phyloP scores from a whole-genome alignment of 1,140 invertebrate species.

The Atopsyche davidsoni region DNA sequence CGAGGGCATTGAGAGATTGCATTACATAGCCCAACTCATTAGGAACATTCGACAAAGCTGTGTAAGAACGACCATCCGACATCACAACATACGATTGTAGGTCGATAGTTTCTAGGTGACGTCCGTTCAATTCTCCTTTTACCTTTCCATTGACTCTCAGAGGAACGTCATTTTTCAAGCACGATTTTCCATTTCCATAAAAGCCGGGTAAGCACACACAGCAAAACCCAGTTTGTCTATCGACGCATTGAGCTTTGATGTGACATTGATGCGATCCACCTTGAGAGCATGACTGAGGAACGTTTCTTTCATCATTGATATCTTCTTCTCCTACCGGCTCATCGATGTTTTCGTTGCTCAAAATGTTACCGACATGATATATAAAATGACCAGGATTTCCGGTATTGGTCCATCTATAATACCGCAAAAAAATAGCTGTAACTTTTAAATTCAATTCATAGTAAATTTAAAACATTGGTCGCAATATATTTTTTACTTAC shows the following conservation, averaged over 20 bases:
- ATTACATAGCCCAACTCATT: conserved; percentile 67
- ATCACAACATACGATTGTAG: conserved; percentile 90
- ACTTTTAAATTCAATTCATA: neutral
- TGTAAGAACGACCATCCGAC: conserved; percentile 82
- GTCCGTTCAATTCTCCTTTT: conserved; percentile 71
- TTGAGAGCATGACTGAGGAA: conserved; percentile 49
- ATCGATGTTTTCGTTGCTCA: conserved; percentile 54
- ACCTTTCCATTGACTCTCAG: conserved; percentile 82
- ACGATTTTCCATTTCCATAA: conserved; percentile 88
- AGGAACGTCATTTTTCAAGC: conserved; percentile 73
- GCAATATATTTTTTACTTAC: conserved; percentile 35
- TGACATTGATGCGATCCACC: conserved; percentile 67
- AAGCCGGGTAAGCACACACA: conserved; percentile 74
- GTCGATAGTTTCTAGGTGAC: conserved; percentile 68
- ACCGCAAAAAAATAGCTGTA: conserved; percentile 19
- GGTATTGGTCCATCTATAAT: conserved; percentile 76
- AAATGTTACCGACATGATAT: conserved; percentile 68
- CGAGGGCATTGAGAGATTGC: conserved; percentile 73
- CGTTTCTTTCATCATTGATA: conserved; percentile 38
- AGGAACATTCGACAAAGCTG: conserved; percentile 77
- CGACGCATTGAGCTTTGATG: conserved; percentile 72
- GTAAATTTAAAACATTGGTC: neutral
- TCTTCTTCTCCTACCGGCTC: conserved; percentile 49
- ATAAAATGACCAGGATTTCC: conserved; percentile 78
- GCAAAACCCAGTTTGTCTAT: conserved; percentile 79